Evolutionary conservation across 2,888 invertebrate genomes (phyloP), one percentile per base, ranked within the genome.

Genomic region (Rhingia campestris): DNA sequence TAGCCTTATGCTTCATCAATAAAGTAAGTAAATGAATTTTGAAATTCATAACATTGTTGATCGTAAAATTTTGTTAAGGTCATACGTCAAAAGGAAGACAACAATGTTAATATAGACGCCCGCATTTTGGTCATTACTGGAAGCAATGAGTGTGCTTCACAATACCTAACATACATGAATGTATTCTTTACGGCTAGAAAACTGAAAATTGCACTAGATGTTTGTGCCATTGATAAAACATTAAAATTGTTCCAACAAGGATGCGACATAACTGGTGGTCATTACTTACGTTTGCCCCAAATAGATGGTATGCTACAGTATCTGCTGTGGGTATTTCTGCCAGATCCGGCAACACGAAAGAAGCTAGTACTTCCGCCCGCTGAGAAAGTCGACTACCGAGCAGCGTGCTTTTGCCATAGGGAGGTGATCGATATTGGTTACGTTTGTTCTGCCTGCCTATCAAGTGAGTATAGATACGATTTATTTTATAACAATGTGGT

Each of bases 91-190:
- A 93, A 94, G 51, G 87, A 93, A 0, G 93, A 94, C 0, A 95
- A 95, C 0, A 22, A 22, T 2, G 91, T 94, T 4, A 94, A 94
- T 88, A 92, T 96, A 88, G 94, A 95, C 89, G 94, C 96, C 4
- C 94, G 98, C 67, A 95, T 98, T 72, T 92, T 98, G 59, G 94
- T 97, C 0, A 94, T 99, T 0, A 97, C 98, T 0, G 97, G 97
- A 10, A 97, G 98, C 90, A 95, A 96, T 39, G 97, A 97, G 90
- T 96, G 96, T 4, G 96, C 97, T 0, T 96, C 97, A 0, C 99
- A 99, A 90, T 99, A 99, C 89, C 98, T 99, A 95, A 98, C 97
- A 89, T 98, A 98, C 88, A 99, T 99, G 98, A 99, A 99, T 90
- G 96, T 97, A 2, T 98, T 99, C 91, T 99, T 99, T 89, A 97